These are phyloP conservation scores for Nomada fucata DNA, from an alignment of 2,888 invertebrate species.

Conservation along the genomic window DNA sequence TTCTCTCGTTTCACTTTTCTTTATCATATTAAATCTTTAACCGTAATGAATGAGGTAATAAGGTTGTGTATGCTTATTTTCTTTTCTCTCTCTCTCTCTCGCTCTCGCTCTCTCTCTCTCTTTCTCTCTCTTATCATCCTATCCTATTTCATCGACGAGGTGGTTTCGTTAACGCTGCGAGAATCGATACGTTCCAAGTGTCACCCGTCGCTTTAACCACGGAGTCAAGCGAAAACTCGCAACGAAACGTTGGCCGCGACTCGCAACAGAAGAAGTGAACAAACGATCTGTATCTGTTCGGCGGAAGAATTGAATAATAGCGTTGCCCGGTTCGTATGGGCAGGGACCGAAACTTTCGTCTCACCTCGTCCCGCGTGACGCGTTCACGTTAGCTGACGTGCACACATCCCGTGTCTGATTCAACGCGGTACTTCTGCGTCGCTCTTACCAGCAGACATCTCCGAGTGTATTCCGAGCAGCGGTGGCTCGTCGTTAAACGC, in stretches of 20 bases:
- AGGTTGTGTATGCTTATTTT: conserved; percentile 81
- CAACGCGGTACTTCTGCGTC: conserved; percentile 35
- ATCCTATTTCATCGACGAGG: conserved; percentile 73
- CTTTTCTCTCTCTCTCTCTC: conserved; percentile 71
- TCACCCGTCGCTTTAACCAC: conserved; percentile 65
- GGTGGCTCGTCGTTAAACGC: conserved; percentile 14
- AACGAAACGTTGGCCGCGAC: conserved; percentile 50
- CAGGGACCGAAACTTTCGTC: conserved; percentile 36
- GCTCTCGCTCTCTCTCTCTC: conserved; percentile 67
- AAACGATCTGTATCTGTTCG: conserved; percentile 33
- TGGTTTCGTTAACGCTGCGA: conserved; percentile 70
- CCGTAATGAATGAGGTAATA: conserved; percentile 84
- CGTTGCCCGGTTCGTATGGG: conserved; percentile 13
- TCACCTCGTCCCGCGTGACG: conserved; percentile 39
- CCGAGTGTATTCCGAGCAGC: not conserved
- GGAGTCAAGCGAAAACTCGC: conserved; percentile 33
- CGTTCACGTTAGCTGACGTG: conserved; percentile 44
- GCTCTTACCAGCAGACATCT: conserved; percentile 16
- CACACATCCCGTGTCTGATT: conserved; percentile 30
- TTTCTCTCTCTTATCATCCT: conserved; percentile 70
- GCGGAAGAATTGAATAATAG: conserved; percentile 10
- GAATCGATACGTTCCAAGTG: conserved; percentile 64
- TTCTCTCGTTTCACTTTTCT: conserved; percentile 75
- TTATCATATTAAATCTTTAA: conserved; percentile 82
- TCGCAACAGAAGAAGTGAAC: conserved; percentile 60